A percentile compares a stretch with the other conserved stretches of the same genome.
phyloP scores from a whole-genome alignment of 2,888 invertebrate species.

The Elegia similella region DNA sequence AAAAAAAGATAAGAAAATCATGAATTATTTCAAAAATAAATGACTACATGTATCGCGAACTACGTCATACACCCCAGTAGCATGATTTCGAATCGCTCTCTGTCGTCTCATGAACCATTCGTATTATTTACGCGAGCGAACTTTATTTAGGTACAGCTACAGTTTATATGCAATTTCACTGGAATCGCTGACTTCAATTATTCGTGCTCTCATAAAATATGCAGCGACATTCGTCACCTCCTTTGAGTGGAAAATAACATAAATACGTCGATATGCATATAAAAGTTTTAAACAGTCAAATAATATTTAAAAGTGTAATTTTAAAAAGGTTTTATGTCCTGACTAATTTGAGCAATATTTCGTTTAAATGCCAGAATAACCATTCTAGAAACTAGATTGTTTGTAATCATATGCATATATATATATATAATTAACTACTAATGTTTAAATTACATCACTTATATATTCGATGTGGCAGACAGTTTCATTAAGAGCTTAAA shows the following conservation, averaged over 20 bases:
- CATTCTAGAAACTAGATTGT: background rate
- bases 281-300: too few relatives aligned
- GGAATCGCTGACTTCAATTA: constrained; percentile 13
- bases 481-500: background rate
- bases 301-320: too few relatives aligned
- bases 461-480: too few relatives aligned
- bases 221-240: constrained; percentile 3
- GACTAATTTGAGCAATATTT: too few relatives aligned
- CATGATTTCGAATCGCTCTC: constrained; percentile 16
- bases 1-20: too few relatives aligned
- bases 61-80: background rate
- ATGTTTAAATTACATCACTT: too few relatives aligned
- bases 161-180: constrained; percentile 16
- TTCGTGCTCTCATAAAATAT: constrained; percentile 23
- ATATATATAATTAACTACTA: too few relatives aligned
- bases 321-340: too few relatives aligned
- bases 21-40: too few relatives aligned
- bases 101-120: constrained; percentile 19
- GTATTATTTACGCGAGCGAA: constrained; percentile 18
- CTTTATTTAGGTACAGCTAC: constrained; percentile 14
- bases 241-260: constrained; percentile 1
- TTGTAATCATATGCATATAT: too few relatives aligned
- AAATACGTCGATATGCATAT: background rate
- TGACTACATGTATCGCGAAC: too few relatives aligned
- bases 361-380: background rate